Evolutionary conservation across 1,140 invertebrate species (phyloP).

Genomic region (Apis cerana): DNA sequence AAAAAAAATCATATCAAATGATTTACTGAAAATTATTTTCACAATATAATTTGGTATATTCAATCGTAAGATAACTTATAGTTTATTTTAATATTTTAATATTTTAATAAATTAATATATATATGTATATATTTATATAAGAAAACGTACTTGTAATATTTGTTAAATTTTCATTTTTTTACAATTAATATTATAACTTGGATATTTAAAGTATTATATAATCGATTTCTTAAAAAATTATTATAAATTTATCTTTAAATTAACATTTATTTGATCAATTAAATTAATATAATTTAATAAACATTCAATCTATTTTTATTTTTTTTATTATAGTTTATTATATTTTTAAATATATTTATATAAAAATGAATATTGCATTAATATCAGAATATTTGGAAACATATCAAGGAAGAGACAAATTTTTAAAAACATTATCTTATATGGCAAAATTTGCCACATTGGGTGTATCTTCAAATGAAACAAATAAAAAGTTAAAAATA

Average conservation of each 20-base stretch:
- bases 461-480: conserved; percentile 80
- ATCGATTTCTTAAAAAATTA: not conserved
- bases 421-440: conserved; percentile 87
- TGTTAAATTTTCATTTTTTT: not conserved
- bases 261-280: too few species aligned
- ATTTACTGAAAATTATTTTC: not conserved
- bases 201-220: not conserved
- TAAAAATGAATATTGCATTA: conserved; percentile 67
- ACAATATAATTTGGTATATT: not conserved
- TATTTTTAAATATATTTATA: conserved; percentile 5
- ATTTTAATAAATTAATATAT: not conserved
- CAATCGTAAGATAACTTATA: not conserved
- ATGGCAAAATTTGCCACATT: conserved; percentile 83
- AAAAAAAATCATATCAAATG: not conserved
- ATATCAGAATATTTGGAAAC: conserved; percentile 79
- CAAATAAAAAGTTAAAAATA: conserved; percentile 82
- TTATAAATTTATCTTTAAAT: not conserved
- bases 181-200: not conserved
- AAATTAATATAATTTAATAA: not conserved
- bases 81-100: not conserved
- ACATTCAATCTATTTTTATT: not conserved
- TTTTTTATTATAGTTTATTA: not conserved
- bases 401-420: conserved; percentile 83
- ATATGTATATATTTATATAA: not conserved
- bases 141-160: not conserved